phyloP scores from a whole-genome alignment of 2,888 invertebrate species.

The Oscheius onirici region DNA sequence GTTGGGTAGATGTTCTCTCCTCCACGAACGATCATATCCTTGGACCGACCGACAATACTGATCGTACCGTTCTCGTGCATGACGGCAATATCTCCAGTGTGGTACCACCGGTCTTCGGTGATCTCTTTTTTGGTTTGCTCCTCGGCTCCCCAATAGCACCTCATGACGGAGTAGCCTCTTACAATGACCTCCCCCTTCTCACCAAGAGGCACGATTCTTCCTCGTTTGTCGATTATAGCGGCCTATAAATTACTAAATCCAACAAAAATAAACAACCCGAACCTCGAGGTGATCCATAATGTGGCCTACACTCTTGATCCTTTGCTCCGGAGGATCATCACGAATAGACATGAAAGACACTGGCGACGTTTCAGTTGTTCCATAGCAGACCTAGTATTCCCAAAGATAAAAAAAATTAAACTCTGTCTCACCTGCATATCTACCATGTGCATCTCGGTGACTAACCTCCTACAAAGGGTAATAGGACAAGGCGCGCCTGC shows the following conservation, averaged over 20 bases:
- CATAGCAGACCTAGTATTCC: slow-evolving; percentile 74
- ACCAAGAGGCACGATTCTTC: slow-evolving; percentile 61
- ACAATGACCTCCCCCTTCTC: slow-evolving; percentile 67
- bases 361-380: slow-evolving; percentile 78
- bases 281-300: slow-evolving; percentile 76
- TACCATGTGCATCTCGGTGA: slow-evolving; percentile 72
- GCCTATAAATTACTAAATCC: slow-evolving; percentile 38
- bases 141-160: slow-evolving; percentile 82
- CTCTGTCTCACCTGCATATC: slow-evolving; percentile 48
- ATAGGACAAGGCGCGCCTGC: slow-evolving; percentile 81
- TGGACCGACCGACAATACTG: slow-evolving; percentile 75
- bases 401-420: not conserved
- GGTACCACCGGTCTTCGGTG: slow-evolving; percentile 81
- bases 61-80: slow-evolving; percentile 75
- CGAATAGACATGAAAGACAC: slow-evolving; percentile 75
- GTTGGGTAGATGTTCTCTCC: slow-evolving; percentile 76
- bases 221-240: slow-evolving; percentile 63
- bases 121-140: slow-evolving; percentile 81
- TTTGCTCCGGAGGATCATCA: slow-evolving; percentile 74
- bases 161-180: slow-evolving; percentile 81
- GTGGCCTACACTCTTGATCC: slow-evolving; percentile 76
- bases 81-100: slow-evolving; percentile 77
- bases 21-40: slow-evolving; percentile 72
- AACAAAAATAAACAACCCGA: not conserved
- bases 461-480: slow-evolving; percentile 73